These are phyloP conservation scores for Esperia sulphurella DNA, from an alignment of 2,888 invertebrate species.

Conservation along the genomic window DNA sequence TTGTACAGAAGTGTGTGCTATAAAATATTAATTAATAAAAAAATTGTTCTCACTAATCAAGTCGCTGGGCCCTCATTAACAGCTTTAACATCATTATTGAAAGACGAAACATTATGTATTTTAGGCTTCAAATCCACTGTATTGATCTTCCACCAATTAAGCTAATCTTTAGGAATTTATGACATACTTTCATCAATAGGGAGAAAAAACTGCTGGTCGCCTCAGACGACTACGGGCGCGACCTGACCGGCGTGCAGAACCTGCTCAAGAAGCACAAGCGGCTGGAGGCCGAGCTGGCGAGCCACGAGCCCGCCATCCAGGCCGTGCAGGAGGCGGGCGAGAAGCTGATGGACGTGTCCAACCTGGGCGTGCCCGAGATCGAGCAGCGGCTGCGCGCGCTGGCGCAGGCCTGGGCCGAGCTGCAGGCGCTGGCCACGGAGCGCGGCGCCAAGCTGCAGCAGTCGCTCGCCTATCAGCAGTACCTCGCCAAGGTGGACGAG, in stretches of 20 bases:
- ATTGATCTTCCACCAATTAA: no score
- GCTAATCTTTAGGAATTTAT: no score
- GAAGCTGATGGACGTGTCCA: conserved; percentile 96
- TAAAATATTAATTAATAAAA: no score
- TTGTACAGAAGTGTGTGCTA: no score
- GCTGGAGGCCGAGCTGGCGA: conserved; percentile 97
- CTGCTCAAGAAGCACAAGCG: conserved; percentile 99
- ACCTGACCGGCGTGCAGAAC: conserved; percentile 98
- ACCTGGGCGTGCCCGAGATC: conserved; percentile 94
- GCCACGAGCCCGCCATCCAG: conserved; percentile 98
- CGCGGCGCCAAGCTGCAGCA: conserved; percentile 97
- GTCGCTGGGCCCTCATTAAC: no score
- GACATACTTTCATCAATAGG: conserved; percentile 50
- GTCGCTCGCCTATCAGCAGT: conserved; percentile 98
- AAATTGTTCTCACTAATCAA: no score
- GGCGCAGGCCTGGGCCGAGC: conserved; percentile 94
- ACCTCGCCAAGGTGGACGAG: conserved; percentile 97
- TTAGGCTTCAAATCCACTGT: no score
- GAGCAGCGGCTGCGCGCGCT: conserved; percentile 90
- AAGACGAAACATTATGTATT: no score
- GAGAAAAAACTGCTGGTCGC: conserved; percentile 98
- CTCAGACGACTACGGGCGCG: conserved; percentile 98
- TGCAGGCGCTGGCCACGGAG: conserved; percentile 91
- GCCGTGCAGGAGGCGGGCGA: conserved; percentile 88
- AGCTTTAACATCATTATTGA: no score